Base-by-base conservation (phyloP, 2,113 vertebrate species). In the Brachyhypopomus gauderio region DNA sequence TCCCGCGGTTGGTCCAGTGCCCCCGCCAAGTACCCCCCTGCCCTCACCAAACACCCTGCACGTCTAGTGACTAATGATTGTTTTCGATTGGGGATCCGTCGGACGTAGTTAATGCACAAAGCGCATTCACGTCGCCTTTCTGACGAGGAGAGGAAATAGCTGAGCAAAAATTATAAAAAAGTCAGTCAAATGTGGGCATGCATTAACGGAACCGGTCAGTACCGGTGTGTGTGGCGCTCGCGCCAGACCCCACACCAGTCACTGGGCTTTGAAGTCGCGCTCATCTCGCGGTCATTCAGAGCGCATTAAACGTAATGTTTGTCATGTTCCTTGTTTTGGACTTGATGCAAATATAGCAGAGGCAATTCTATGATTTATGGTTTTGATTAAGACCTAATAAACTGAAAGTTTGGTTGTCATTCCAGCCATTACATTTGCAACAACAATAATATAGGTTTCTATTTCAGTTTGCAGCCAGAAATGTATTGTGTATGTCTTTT, bases 1-100 rank as follows among this genome's bases (percentile, higher is more conserved):
- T n/a, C 70, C 8, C 78, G 84, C 84, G 88, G 86, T 23, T 59
- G 30, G n/a, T n/a, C n/a, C n/a, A n/a, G n/a, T n/a, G n/a, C n/a
- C 27, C 36, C 58, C 0, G 23, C 7, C 19, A 41, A 12, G 9
- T 67, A 14, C 23, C 62, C 60, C 9, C 60, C 41, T 6, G 7
- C 69, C 5, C 52, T 4, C 16, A 45, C 22, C 3, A 6, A 19
- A 22, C 20, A 55, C 16, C 25, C 60, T 0, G 75, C 5, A 72
- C 25, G 9, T 56, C 52, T 69, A 64, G 38, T 41, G 55, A 55
- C 34, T 38, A 25, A 72, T 45, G 58, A 38, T 45, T 36, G 59
- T 74, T 74, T 81, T 60, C 48, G 36, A 72, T 30, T 56, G 70
- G 78, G 38, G 56, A 41, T 60, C 30, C 55, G 34, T 81, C 20